Evolutionary conservation across 2,888 invertebrate genomes (phyloP).

Genomic region (Nomada ferruginata): DNA sequence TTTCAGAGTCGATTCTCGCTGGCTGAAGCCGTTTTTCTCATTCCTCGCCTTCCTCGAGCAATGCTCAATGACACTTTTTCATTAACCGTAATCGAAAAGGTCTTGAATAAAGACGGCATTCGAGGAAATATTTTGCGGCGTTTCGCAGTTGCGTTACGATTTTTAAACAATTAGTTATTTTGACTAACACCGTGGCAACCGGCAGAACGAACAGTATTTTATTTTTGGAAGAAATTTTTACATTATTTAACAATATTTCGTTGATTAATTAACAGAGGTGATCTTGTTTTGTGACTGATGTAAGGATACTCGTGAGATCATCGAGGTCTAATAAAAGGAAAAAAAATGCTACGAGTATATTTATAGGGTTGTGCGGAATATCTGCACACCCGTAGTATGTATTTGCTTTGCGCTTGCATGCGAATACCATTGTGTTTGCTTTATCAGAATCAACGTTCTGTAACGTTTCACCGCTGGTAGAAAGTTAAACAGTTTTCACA

Average conservation of each 20-base stretch:
- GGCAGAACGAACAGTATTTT: too few species aligned
- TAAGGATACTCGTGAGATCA: background rate
- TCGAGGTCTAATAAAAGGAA: background rate
- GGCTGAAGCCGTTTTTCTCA: slow-evolving; percentile 22
- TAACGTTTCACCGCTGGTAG: slow-evolving; percentile 52
- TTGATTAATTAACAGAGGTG: too few species aligned
- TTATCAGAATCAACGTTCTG: slow-evolving; percentile 39
- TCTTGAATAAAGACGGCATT: too few species aligned
- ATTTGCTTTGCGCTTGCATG: slow-evolving; percentile 9
- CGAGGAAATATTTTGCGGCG: too few species aligned
- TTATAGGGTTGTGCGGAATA: background rate
- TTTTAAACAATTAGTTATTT: too few species aligned
- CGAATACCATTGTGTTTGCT: slow-evolving; percentile 28
- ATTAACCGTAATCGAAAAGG: too few species aligned
- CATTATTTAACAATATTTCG: too few species aligned
- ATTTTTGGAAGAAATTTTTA: too few species aligned
- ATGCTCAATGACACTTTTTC: slow-evolving; percentile 34
- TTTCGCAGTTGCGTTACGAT: too few species aligned
- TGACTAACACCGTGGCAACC: too few species aligned
- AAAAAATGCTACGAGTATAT: background rate
- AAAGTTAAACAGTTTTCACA: slow-evolving; percentile 51
- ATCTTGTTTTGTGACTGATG: too few species aligned
- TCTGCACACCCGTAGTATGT: background rate
- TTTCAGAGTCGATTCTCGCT: slow-evolving; percentile 41
- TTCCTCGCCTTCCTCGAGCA: slow-evolving; percentile 26